Evolutionary conservation across 2,888 invertebrate genomes (phyloP).

Genomic region (Perdita meconis): DNA sequence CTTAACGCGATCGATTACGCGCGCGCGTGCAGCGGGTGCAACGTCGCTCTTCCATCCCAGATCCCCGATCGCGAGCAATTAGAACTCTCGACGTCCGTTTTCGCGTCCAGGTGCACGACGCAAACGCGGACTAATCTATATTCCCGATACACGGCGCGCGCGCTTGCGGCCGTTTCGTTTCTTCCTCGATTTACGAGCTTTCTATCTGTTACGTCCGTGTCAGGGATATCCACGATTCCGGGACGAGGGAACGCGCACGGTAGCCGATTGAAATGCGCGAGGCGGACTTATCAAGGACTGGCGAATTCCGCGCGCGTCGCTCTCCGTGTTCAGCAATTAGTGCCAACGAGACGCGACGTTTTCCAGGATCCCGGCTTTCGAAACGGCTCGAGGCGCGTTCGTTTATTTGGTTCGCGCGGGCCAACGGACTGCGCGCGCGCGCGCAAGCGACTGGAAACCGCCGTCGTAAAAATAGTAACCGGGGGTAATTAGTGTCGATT

Average conservation of each 20-base stretch:
- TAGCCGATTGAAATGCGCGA: constrained; percentile 53
- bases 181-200: constrained; percentile 56
- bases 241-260: constrained; percentile 22
- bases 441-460: constrained; percentile 52
- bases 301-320: constrained; percentile 44
- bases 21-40: not conserved
- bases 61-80: constrained; percentile 19
- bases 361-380: constrained; percentile 31
- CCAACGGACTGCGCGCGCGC: not conserved
- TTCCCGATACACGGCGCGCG: constrained; percentile 33
- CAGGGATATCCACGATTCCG: constrained; percentile 38
- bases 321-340: constrained; percentile 37
- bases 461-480: constrained; percentile 47
- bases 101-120: constrained; percentile 21
- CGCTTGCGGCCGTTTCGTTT: constrained; percentile 30
- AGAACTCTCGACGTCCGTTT: too few species aligned
- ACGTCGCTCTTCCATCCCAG: constrained; percentile 4
- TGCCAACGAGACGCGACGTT: constrained; percentile 17
- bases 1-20: constrained; percentile 48
- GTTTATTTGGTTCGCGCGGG: constrained; percentile 8
- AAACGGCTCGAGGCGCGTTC: constrained; percentile 2
- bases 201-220: constrained; percentile 39
- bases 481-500: constrained; percentile 66
- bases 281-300: constrained; percentile 5
- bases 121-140: constrained; percentile 37